Percentiles rank a stretch among this genome's conserved stretches.
Evolutionary conservation across 2,797 vertebrate species (phyloP).

Genomic region (Tarsius wallacei): DNA sequence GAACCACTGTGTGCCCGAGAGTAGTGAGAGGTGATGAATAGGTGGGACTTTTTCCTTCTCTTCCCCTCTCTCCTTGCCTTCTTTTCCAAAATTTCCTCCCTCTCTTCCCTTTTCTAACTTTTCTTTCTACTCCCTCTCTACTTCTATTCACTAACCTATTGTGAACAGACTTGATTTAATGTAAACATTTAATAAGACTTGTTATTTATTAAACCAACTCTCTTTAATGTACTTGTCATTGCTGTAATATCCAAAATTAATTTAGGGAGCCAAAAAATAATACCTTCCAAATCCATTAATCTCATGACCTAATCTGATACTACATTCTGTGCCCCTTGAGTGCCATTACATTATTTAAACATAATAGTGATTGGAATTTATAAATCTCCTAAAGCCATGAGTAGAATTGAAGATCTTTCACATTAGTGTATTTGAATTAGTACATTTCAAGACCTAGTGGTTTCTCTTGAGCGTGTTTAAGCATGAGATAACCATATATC

Average conservation of each 20-base stretch:
- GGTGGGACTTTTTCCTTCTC: not conserved
- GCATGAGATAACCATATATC: constrained; percentile 21
- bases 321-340: constrained; percentile 9
- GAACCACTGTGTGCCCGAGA: too few species aligned
- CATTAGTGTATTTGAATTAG: not conserved
- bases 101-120: not conserved
- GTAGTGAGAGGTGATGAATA: not conserved
- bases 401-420: constrained; percentile 59
- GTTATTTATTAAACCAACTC: constrained; percentile 3
- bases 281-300: constrained; percentile 44
- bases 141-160: constrained; percentile 42
- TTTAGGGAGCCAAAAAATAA: constrained; percentile 45
- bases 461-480: constrained; percentile 56
- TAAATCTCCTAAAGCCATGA: constrained; percentile 61
- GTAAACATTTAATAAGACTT: constrained; percentile 56
- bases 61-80: not conserved
- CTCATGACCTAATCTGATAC: constrained; percentile 55
- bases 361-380: constrained; percentile 68
- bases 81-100: not conserved
- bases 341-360: constrained; percentile 67
- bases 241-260: constrained; percentile 36
- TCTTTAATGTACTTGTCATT: constrained; percentile 44
- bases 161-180: constrained; percentile 32
- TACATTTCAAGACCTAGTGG: not conserved
- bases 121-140: not conserved